Evolutionary conservation across 1,140 invertebrate species (phyloP), one percentile per base, ranked within the genome.

Genomic region (Polypedilum pembai): DNA sequence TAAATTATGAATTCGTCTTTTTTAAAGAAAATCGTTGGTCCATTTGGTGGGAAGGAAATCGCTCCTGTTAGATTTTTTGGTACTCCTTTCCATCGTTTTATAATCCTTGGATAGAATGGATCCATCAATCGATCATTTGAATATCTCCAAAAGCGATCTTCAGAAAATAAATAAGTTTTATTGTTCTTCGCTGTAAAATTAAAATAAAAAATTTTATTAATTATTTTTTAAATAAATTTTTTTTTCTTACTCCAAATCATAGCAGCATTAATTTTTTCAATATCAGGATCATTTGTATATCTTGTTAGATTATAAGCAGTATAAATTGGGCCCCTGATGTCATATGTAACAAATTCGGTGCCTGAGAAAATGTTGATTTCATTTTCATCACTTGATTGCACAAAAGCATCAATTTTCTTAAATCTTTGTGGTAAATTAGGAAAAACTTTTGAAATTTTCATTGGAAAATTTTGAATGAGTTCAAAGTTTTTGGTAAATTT

Each of bases 341-440:
- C 33, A 33, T 45, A 45, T 40, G n/a, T 72, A 45, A 45, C 3
- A 5, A 73, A 69, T 21, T 18, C 33, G 77, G 79, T 82, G 89
- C 91, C 91, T 79, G 85, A 85, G 80, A 94, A 94, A 78, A 94
- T 86, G 12, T 92, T 82, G 76, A 94, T 89, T 76, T 87, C 87
- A n/a, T 87, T 86, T 80, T 93, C 89, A 12, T 79, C 81, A 8
- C 82, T 78, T 76, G 88, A 85, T 82, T 94, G 88, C 79, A 92
- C 94, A 15, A 89, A 88, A 8, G 92, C 91, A 82, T 92, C 90
- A 18, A 94, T 86, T 76, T 84, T 83, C 40, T 82, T 83, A 2
- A 92, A 78, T 56, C 85, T 76, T 18, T 82, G 75, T 0, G 92
- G 91, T 18, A 91, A 80, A 8, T 84, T 81, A 41, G 80, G 80